Conservation (phyloP, 2,113 vertebrate genomes). For the Ifrita kowaldi region DNA sequence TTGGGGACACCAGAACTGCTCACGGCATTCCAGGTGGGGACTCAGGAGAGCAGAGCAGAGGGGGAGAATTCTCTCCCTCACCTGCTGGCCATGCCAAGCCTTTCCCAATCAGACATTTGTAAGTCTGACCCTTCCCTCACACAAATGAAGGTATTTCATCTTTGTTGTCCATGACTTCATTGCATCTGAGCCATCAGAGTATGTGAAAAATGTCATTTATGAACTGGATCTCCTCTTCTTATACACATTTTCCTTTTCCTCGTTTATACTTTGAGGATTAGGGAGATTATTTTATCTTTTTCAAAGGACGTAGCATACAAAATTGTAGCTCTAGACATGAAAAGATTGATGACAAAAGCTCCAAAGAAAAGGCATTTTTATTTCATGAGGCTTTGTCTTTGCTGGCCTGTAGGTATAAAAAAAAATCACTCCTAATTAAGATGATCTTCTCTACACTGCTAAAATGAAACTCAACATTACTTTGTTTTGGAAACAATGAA, state of each 20-base stretch:
- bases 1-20: background rate
- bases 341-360: background rate
- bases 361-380: background rate
- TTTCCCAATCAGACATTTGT: background rate
- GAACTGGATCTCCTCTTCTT: background rate
- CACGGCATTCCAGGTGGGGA: accelerated
- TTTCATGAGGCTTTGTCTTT: background rate
- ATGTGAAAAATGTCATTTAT: background rate
- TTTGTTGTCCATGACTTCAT: background rate
- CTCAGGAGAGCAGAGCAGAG: background rate
- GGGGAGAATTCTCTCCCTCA: background rate
- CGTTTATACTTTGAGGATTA: background rate
- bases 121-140: background rate
- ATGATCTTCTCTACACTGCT: background rate
- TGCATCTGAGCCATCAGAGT: background rate
- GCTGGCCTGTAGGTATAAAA: background rate
- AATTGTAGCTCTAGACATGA: background rate
- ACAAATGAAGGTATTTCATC: background rate
- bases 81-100: background rate
- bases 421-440: background rate
- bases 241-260: background rate
- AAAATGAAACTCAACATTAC: background rate
- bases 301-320: accelerated
- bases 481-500: background rate
- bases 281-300: background rate